phyloP scores from a whole-genome alignment of 2,888 invertebrate species.

The Hoplodrina ambigua region DNA sequence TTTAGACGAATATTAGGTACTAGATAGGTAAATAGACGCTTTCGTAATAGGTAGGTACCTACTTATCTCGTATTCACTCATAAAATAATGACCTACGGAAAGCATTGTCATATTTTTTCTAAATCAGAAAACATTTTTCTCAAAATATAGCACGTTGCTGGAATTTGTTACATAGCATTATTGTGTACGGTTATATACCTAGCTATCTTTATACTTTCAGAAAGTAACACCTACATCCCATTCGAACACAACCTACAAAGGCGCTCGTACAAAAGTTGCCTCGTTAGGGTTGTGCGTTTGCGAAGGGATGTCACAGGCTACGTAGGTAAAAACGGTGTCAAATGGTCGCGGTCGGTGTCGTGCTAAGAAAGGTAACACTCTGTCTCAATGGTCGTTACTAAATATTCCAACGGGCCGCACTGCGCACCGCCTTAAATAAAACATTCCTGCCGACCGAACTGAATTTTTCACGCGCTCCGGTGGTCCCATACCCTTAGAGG shows the following conservation, averaged over 20 bases:
- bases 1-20: too few species aligned
- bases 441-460: slow-evolving; percentile 79
- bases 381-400: slow-evolving; percentile 80
- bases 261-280: slow-evolving; percentile 21
- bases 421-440: slow-evolving; percentile 85
- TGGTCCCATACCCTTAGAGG: slow-evolving; percentile 71
- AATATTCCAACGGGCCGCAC: slow-evolving; percentile 85
- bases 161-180: slow-evolving; percentile 7
- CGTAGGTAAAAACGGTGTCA: slow-evolving; percentile 60
- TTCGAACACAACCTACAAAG: slow-evolving; percentile 36
- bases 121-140: not conserved
- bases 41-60: too few species aligned
- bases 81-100: too few species aligned
- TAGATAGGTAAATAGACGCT: too few species aligned
- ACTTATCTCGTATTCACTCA: too few species aligned
- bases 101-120: not conserved
- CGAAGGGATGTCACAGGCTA: slow-evolving; percentile 35
- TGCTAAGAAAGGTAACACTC: slow-evolving; percentile 72
- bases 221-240: slow-evolving; percentile 9
- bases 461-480: slow-evolving; percentile 82
- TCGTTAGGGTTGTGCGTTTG: slow-evolving; percentile 39
- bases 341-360: slow-evolving; percentile 60
- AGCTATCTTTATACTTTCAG: slow-evolving; percentile 9
- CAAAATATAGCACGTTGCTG: not conserved
- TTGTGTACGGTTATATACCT: not conserved